These are phyloP conservation scores for Neolamprologus falcicula DNA, from an alignment of 2,113 vertebrate genomes.

Conservation along the genomic window DNA sequence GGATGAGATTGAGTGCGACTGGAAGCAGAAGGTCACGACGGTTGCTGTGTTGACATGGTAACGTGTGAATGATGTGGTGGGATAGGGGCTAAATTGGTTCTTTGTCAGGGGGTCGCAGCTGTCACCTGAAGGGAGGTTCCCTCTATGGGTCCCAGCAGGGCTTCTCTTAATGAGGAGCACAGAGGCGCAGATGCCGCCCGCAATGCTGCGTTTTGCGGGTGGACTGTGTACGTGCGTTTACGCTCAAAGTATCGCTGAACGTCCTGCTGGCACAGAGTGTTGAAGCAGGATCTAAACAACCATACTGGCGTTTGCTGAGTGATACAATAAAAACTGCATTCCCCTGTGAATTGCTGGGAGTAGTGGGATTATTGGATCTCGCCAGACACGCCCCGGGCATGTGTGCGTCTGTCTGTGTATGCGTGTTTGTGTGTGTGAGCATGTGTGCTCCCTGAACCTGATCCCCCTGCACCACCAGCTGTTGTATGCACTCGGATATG, in stretches of 20 bases:
- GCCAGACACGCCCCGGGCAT: slow-evolving; percentile 34
- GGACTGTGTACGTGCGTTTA: background rate
- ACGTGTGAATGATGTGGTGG: slow-evolving; percentile 51
- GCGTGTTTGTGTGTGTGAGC: background rate
- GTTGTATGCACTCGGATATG: background rate
- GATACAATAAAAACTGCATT: background rate
- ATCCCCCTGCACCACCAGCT: slow-evolving; percentile 47
- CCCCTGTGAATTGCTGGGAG: slow-evolving; percentile 44
- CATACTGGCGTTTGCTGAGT: background rate
- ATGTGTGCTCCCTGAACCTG: slow-evolving; percentile 20
- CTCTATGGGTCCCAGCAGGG: slow-evolving; percentile 50
- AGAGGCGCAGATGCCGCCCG: slow-evolving; percentile 43
- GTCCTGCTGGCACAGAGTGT: background rate
- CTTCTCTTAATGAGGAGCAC: slow-evolving; percentile 60
- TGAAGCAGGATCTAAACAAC: background rate
- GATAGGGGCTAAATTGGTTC: slow-evolving; percentile 61
- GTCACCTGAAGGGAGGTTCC: slow-evolving; percentile 54
- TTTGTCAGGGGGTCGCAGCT: slow-evolving; percentile 66
- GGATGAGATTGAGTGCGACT: slow-evolving; percentile 28
- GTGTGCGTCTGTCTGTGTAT: background rate
- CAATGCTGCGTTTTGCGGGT: background rate
- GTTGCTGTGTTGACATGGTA: slow-evolving; percentile 60
- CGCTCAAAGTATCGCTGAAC: background rate
- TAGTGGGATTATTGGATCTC: slow-evolving; percentile 59
- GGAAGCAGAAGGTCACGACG: slow-evolving; percentile 42